These are phyloP conservation scores for Heliconius himera DNA, from an alignment of 1,140 invertebrate genomes.

Conservation along the genomic window DNA sequence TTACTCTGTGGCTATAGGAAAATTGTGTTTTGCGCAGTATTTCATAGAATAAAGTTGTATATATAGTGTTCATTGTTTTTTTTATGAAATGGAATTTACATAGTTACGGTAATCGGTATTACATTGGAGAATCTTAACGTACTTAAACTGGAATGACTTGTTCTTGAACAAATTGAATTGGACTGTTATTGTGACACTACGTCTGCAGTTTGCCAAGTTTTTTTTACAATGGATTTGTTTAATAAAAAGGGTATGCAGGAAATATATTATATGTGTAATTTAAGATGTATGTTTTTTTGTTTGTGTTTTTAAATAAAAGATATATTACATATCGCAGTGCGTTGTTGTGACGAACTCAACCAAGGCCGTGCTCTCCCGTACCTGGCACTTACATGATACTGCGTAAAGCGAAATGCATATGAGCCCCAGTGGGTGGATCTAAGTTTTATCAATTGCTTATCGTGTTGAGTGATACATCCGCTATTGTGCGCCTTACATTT, in stretches of 20 bases:
- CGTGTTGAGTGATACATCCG: constrained; percentile 39
- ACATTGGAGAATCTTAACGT: constrained; percentile 4
- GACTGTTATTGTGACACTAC: constrained; percentile 31
- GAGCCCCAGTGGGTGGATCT: constrained; percentile 61
- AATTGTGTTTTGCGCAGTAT: constrained; percentile 24
- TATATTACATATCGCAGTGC: constrained; percentile 34
- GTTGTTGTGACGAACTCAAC: constrained; percentile 61
- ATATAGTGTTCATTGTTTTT: constrained; percentile 3
- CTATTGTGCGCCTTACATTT: constrained; percentile 26
- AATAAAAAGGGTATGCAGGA: constrained; percentile 58
- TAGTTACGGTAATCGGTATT: neutral
- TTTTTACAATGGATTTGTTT: constrained; percentile 63
- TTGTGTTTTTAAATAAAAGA: neutral
- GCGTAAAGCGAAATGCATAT: constrained; percentile 41
- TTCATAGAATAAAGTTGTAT: neutral
- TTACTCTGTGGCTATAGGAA: constrained; percentile 26
- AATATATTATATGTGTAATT: constrained; percentile 1
- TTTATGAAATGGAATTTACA: constrained; percentile 22
- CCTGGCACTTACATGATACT: constrained; percentile 63
- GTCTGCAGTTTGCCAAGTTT: constrained; percentile 29
- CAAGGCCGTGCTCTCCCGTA: constrained; percentile 72
- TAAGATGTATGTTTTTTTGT: neutral
- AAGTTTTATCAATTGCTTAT: constrained; percentile 57
- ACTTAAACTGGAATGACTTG: constrained; percentile 5
- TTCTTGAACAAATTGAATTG: constrained; percentile 12